Evolutionary conservation across 1,140 invertebrate species (phyloP).

Genomic region (Acyrthosiphon pisum): DNA sequence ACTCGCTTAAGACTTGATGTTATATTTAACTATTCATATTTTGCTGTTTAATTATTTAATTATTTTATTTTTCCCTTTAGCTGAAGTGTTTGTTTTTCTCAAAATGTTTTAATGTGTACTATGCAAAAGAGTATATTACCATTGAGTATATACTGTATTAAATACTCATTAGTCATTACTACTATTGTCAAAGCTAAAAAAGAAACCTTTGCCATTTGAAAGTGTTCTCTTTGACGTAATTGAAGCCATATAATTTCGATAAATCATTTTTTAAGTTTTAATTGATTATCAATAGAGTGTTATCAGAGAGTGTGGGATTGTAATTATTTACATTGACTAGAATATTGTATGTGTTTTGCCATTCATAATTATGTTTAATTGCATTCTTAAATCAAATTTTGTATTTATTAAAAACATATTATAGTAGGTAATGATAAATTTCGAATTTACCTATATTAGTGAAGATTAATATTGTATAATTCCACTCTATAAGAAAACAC

Average conservation of each 20-base stretch:
- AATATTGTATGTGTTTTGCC: background rate
- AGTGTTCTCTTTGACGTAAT: background rate
- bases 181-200: background rate
- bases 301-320: background rate
- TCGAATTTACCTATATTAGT: background rate
- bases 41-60: background rate
- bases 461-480: background rate
- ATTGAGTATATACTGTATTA: background rate
- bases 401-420: no score
- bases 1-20: background rate
- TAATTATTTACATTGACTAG: background rate
- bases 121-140: background rate
- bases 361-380: no score
- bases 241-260: background rate
- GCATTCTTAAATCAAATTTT: no score
- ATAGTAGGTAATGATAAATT: no score
- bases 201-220: background rate
- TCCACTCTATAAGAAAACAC: no score
- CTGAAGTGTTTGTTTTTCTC: background rate
- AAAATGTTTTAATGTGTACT: background rate
- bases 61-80: background rate
- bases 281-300: background rate
- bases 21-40: background rate
- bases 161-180: background rate
- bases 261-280: background rate